These are phyloP conservation scores for Strigops habroptila DNA, from an alignment of 2,113 vertebrate genomes.

Conservation along the genomic window DNA sequence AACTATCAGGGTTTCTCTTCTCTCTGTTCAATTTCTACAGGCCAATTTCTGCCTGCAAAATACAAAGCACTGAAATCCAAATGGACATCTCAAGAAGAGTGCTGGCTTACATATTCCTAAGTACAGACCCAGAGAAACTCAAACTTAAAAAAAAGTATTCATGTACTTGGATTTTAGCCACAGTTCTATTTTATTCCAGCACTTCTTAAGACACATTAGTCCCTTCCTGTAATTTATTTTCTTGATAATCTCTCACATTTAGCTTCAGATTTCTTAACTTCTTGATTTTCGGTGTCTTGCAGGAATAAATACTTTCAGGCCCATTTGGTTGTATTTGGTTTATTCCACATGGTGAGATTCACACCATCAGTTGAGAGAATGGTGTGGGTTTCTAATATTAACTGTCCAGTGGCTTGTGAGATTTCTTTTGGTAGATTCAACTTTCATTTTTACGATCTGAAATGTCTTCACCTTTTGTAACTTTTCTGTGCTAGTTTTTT, in stretches of 20 bases:
- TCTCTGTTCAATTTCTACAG: background rate
- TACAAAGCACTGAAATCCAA: background rate
- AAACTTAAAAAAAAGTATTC: background rate
- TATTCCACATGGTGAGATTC: background rate
- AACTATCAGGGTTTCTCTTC: background rate
- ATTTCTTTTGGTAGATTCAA: background rate
- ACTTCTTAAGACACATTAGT: background rate
- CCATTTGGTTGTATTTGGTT: background rate
- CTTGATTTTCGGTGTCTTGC: background rate
- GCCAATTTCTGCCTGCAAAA: background rate
- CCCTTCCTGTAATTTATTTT: background rate
- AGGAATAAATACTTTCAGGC: background rate
- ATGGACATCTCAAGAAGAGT: background rate
- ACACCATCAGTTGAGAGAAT: background rate
- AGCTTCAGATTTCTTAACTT: background rate
- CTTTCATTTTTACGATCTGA: background rate
- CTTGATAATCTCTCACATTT: background rate
- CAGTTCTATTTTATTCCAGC: background rate
- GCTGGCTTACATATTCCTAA: background rate
- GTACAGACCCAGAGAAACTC: background rate
- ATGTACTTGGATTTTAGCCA: background rate
- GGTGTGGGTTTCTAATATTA: background rate
- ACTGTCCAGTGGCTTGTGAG: background rate
- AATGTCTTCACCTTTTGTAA: background rate
- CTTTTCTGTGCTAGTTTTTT: background rate